These are phyloP conservation scores for Festucalex cinctus DNA, from an alignment of 2,113 vertebrate species.

Conservation along the genomic window DNA sequence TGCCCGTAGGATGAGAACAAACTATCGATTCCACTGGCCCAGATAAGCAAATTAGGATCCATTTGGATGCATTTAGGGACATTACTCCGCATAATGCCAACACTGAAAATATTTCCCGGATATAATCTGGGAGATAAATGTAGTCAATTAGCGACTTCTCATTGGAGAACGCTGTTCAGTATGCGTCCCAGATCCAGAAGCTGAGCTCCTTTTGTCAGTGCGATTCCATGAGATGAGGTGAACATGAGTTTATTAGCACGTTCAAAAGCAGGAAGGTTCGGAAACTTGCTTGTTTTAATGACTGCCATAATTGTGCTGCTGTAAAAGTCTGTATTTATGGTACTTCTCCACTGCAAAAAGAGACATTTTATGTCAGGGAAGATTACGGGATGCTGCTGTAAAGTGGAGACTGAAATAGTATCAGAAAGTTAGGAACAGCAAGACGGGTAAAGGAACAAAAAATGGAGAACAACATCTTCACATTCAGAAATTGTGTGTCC, in stretches of 20 bases:
- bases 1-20: neutral
- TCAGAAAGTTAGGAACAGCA: no score
- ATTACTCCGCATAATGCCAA: slow-evolving; percentile 6
- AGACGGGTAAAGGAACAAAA: no score
- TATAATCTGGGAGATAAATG: slow-evolving; percentile 26
- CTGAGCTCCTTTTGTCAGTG: slow-evolving; percentile 31
- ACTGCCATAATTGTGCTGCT: slow-evolving; percentile 1
- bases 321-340: neutral
- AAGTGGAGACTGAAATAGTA: no score
- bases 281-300: neutral
- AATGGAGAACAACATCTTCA: no score
- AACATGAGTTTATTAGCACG: slow-evolving; percentile 55
- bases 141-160: slow-evolving; percentile 36
- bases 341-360: no score
- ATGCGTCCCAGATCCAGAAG: slow-evolving; percentile 41
- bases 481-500: no score
- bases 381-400: no score
- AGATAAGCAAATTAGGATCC: slow-evolving; percentile 15
- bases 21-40: neutral
- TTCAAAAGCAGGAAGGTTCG: slow-evolving; percentile 44
- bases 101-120: slow-evolving; percentile 17
- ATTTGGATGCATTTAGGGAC: neutral
- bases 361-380: no score
- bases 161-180: slow-evolving; percentile 35
- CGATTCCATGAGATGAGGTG: slow-evolving; percentile 45